These are phyloP conservation scores for Sebastes trivittatus DNA, from an alignment of 2,797 vertebrate genomes.

Conservation along the genomic window DNA sequence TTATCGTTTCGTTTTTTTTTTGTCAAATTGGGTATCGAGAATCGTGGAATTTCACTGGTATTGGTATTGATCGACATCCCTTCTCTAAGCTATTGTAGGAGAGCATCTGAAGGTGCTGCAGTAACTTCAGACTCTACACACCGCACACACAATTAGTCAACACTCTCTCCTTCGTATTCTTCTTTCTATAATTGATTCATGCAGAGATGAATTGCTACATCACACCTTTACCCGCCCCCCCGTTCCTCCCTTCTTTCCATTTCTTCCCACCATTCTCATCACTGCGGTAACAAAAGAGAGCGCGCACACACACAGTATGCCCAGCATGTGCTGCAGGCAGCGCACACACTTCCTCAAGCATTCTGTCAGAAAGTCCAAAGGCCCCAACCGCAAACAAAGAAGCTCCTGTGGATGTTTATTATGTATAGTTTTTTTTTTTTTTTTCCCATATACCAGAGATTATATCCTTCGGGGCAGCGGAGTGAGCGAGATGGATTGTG, in stretches of 20 bases:
- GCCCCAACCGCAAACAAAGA: constrained; percentile 59
- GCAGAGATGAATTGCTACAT: constrained; percentile 33
- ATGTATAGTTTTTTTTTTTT: constrained; percentile 45
- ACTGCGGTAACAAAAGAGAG: constrained; percentile 27
- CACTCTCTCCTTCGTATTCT: not conserved
- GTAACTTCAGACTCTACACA: not conserved
- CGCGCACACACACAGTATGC: constrained; percentile 27
- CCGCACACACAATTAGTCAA: constrained; percentile 19
- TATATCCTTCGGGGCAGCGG: constrained; percentile 46
- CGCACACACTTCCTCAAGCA: constrained; percentile 20
- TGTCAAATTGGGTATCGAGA: not conserved
- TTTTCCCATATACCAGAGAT: constrained; percentile 39
- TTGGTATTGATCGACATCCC: not conserved
- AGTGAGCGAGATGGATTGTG: constrained; percentile 58
- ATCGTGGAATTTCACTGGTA: not conserved
- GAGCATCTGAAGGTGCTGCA: not conserved
- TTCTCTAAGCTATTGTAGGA: not conserved
- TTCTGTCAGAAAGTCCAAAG: constrained; percentile 52
- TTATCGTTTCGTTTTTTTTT: not conserved
- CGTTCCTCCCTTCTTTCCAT: not conserved
- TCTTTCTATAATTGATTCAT: constrained; percentile 33
- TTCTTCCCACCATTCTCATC: constrained; percentile 31
- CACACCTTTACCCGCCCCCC: constrained; percentile 13
- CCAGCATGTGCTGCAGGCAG: constrained; percentile 3
- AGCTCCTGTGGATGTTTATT: constrained; percentile 68